Evolutionary conservation across 64 coral and sea anemone genomes (phyloP).

Genomic region (Anthopleura sola): DNA sequence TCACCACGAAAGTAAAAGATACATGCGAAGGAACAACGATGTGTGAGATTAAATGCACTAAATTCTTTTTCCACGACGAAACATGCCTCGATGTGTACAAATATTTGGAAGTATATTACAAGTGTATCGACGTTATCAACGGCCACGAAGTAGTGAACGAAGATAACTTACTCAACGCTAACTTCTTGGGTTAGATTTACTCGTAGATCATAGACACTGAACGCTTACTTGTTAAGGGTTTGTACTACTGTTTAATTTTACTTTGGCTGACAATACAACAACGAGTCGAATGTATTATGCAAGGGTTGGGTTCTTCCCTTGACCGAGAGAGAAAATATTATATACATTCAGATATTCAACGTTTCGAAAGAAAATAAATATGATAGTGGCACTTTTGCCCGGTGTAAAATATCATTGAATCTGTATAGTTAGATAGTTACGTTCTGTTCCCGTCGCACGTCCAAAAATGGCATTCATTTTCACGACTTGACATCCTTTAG

Average conservation of each 20-base stretch:
- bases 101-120: constrained; percentile 99
- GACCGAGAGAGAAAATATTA: neutral
- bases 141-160: constrained; percentile 98
- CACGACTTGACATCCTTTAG: neutral
- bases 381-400: constrained; percentile 22
- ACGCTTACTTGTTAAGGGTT: constrained; percentile 30
- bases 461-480: constrained; percentile 8
- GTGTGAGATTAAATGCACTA: constrained; percentile 98
- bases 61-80: constrained; percentile 93
- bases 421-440: constrained; percentile 18
- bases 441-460: neutral
- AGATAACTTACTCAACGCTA: constrained; percentile 99
- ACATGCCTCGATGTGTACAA: constrained; percentile 88
- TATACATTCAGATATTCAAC: constrained; percentile 18
- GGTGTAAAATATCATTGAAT: constrained; percentile 21
- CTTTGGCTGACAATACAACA: constrained; percentile 17
- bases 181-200: constrained; percentile 77
- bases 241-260: constrained; percentile 24
- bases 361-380: constrained; percentile 30
- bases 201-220: constrained; percentile 18
- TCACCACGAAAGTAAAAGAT: constrained; percentile 99
- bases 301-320: neutral
- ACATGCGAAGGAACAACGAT: constrained; percentile 99
- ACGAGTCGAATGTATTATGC: constrained; percentile 1
- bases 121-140: constrained; percentile 99